Evolutionary conservation across 2,113 vertebrate genomes (phyloP).

Genomic region (Nansenia antarctica): DNA sequence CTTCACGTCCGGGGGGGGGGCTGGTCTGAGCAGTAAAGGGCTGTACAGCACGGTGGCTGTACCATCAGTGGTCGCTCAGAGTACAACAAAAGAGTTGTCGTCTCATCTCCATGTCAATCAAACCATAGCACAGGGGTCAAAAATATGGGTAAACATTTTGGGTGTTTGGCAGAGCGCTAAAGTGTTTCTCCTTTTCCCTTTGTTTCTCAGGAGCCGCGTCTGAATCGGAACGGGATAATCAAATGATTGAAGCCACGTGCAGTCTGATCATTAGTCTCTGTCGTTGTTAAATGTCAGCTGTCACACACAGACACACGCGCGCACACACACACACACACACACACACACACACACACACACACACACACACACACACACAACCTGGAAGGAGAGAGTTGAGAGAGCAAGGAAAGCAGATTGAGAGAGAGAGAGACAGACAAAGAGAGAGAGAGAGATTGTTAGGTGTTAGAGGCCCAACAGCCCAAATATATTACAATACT

Average conservation of each 20-base stretch:
- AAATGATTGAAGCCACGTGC: slow-evolving; percentile 11
- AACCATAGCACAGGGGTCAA: slow-evolving; percentile 15
- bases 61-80: too few relatives aligned
- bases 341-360: too few relatives aligned
- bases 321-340: not conserved
- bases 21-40: too few relatives aligned
- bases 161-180: not conserved
- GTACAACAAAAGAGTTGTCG: slow-evolving; percentile 14
- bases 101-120: slow-evolving; percentile 28
- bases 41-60: too few relatives aligned
- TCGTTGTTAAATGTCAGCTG: slow-evolving; percentile 4
- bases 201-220: slow-evolving; percentile 22
- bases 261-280: slow-evolving; percentile 23
- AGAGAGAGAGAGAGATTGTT: too few relatives aligned
- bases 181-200: slow-evolving; percentile 16
- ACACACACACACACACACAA: not conserved
- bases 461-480: too few relatives aligned
- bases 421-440: not conserved
- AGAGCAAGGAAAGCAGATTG: not conserved
- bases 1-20: slow-evolving; percentile 60
- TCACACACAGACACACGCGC: not conserved
- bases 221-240: slow-evolving; percentile 17
- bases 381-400: not conserved
- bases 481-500: too few relatives aligned
- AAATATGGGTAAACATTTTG: not conserved